Percentiles rank a stretch among this genome's conserved stretches.
These are phyloP conservation scores for Aplidium turbinatum DNA, from an alignment of 23 tunicate genomes.

Conservation along the genomic window DNA sequence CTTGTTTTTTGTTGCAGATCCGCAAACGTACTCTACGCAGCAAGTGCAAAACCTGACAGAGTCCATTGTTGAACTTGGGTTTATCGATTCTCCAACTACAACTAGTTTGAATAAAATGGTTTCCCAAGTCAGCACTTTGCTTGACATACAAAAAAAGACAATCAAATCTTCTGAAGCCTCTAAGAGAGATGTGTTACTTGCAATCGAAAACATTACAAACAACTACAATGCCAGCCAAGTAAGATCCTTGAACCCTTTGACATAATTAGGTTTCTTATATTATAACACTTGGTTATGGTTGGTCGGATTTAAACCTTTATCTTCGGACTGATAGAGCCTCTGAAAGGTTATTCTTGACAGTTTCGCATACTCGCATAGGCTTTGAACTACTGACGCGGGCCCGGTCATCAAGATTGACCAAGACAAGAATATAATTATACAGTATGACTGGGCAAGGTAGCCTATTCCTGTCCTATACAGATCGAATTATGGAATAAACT, in stretches of 20 bases:
- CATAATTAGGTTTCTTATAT: too few relatives aligned
- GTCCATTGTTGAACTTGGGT: background rate
- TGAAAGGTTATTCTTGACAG: too few relatives aligned
- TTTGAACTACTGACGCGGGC: too few relatives aligned
- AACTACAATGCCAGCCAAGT: slow-evolving; percentile 31
- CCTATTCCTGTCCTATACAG: too few relatives aligned
- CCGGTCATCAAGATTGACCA: too few relatives aligned
- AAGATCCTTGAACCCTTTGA: background rate
- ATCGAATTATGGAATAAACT: too few relatives aligned
- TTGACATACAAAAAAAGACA: background rate
- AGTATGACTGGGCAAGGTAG: too few relatives aligned
- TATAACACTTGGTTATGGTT: too few relatives aligned
- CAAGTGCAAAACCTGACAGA: slow-evolving; percentile 6
- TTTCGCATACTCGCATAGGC: too few relatives aligned
- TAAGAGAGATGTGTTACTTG: slow-evolving; percentile 25
- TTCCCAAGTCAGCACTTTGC: slow-evolving; percentile 10
- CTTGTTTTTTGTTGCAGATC: slow-evolving; percentile 24
- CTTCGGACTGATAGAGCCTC: too few relatives aligned
- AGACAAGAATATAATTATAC: too few relatives aligned
- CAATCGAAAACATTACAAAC: slow-evolving; percentile 37
- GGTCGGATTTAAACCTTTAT: too few relatives aligned
- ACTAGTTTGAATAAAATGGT: slow-evolving; percentile 12
- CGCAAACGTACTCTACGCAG: slow-evolving; percentile 12
- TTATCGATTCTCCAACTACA: background rate
- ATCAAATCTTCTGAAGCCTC: background rate